These are phyloP conservation scores for Saccopteryx leptura DNA, from an alignment of 2,113 vertebrate genomes.

Conservation along the genomic window DNA sequence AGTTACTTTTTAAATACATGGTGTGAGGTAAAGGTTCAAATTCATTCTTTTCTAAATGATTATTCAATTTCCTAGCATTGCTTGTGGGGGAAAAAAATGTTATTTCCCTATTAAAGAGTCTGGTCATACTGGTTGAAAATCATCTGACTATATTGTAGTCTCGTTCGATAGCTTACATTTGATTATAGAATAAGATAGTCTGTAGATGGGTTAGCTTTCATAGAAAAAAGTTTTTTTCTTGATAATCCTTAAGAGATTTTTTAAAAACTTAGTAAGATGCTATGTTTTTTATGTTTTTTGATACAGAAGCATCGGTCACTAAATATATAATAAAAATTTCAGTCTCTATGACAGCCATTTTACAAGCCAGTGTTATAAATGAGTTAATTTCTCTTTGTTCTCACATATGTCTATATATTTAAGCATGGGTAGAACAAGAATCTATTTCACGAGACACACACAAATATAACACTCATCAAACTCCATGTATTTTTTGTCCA, in stretches of 20 bases:
- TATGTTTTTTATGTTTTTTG: not conserved
- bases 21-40: not conserved
- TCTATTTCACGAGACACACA: not conserved
- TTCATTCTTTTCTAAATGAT: not conserved
- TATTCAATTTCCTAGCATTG: no score
- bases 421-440: not conserved
- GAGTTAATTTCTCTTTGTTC: not conserved
- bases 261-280: not conserved
- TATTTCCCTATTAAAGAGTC: not conserved
- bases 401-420: not conserved
- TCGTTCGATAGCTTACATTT: constrained; percentile 1
- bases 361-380: not conserved
- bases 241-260: not conserved
- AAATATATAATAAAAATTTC: not conserved
- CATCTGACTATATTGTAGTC: not conserved
- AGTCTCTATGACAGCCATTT: not conserved
- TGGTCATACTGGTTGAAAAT: not conserved
- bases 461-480: not conserved
- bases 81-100: not conserved
- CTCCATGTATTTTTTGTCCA: not conserved
- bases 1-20: no score
- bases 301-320: not conserved
- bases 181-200: not conserved
- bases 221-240: not conserved
- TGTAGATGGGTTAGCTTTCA: not conserved